These are phyloP conservation scores for Leptinotarsa lineolata DNA, from an alignment of 1,140 invertebrate species.

Conservation along the genomic window DNA sequence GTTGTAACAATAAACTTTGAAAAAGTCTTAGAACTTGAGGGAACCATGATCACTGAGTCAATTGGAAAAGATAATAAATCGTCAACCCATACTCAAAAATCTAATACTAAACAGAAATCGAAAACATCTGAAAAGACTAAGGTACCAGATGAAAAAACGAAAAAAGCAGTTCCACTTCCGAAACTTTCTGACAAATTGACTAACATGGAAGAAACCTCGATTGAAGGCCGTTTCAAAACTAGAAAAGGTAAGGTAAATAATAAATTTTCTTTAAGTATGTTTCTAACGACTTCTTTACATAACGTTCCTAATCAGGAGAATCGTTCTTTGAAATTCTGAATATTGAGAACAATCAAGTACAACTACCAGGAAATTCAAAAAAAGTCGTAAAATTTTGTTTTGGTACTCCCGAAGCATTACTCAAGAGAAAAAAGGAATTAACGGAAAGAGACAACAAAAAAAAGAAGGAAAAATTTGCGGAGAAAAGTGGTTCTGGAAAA, in stretches of 20 bases:
- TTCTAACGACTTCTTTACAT: neutral
- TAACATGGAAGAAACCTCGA: conserved; percentile 23
- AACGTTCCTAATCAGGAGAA: neutral
- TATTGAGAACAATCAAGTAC: neutral
- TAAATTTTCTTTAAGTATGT: neutral
- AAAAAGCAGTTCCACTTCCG: conserved; percentile 1
- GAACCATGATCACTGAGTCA: neutral
- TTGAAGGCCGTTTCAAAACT: conserved; percentile 22
- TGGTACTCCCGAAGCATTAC: conserved; percentile 24
- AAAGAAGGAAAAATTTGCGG: neutral
- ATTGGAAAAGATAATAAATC: neutral
- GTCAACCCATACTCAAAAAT: no score
- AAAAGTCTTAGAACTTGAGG: conserved; percentile 38
- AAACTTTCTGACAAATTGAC: conserved; percentile 30
- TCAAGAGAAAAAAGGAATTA: conserved; percentile 16
- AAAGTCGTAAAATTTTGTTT: conserved; percentile 25
- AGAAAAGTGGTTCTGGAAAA: conserved; percentile 13
- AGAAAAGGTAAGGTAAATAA: conserved; percentile 23
- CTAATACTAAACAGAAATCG: neutral
- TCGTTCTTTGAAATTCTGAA: conserved; percentile 23
- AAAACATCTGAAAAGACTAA: conserved; percentile 20
- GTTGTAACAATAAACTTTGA: conserved; percentile 27
- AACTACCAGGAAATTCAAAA: neutral
- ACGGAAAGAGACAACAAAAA: neutral
- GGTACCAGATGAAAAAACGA: conserved; percentile 20